Base-by-base conservation (phyloP, 2,888 invertebrate genomes). In the Phortica okadai region DNA sequence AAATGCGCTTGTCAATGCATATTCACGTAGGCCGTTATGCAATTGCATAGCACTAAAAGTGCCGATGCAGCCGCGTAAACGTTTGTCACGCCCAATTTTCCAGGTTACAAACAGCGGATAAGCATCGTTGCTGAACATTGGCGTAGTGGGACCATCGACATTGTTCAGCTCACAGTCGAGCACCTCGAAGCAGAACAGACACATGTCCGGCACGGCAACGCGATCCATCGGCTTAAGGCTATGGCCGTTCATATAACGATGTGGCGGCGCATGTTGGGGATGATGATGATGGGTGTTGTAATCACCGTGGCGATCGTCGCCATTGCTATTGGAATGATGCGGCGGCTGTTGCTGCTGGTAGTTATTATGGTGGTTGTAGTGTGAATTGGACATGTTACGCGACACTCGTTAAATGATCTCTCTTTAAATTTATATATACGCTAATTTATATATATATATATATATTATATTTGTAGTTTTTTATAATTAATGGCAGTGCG, bases 31-130 rank as follows among this genome's bases (percentile, higher is more conserved):
- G 80, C 99, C 98, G 90, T 95, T 94, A 91, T 99, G 98, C 89
- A 99, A 94, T 91, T 96, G 97, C 95, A 98, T 97, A 76, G 98
- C 97, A 91, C 97, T 98, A 92, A 99, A 99, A 72, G 99, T 99
- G 79, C 99, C 99, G 90, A 99, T 99, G 92, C 99, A 99, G 73
- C 99, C 99, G 82, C 99, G 95, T 80, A 99, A 94, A 82, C 98
- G 95, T 89, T 97, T 96, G 90, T 98, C 98, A 90, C 97, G 96
- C 74, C 99, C 99, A 90, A 98, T 97, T 92, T 98, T 97, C 99
- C 99, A 99, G 80, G 99, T 99, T 83, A 99, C 99, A 93, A 99
- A 99, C 90, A 99, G 93, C 76, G 99, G 99, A 92, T 95, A 98
- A 91, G 97, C 95, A 90, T 98, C 98, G 92, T 98, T 98, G 90